Base-by-base conservation (phyloP, 1,140 invertebrate genomes). In the Pogonomyrmex californicus region DNA sequence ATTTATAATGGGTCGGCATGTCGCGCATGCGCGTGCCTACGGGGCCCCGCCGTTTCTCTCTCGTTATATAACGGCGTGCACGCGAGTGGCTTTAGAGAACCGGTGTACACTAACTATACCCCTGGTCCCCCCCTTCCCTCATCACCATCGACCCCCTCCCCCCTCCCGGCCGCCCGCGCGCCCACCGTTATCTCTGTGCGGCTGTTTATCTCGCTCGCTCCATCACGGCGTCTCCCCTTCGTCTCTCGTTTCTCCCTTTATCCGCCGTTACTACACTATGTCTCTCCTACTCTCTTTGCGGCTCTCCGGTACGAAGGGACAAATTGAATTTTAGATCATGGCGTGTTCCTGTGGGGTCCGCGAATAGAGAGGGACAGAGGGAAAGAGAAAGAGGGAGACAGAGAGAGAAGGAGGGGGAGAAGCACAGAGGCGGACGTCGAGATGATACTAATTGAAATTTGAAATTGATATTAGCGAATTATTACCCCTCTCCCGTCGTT, bases 371-470 rank as follows among this genome's bases (percentile, higher is more conserved):
- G 85, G 77, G 70, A 86, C 83, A 60, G 86, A 91, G 91, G 82
- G 86, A 93, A 14, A 54, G 54, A 56, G 36, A 65, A 44, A 49
- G 58, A 38, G 17, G 62, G 66, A 83, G 86, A 49, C 86, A 90
- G 91, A 88, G 86, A 94, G 65, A 17, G 41, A 51, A 1, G 4
- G 10, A 12, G 63, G 33, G 79, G 9, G 47, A 79, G 54, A 30
- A 56, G 17, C 14, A 79, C 87, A 90, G 92, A 91, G 91, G 91
- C 92, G 91, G 88, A 88, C 91, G 90, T 92, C 91, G 93, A 94
- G 95, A 95, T 95, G 94, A 95, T 95, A 94, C 95, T 95, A 95
- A 95, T 95, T 95, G 95, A 95, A 95, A 95, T 95, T 95, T 95
- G 95, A 95, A 95, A 95, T 95, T 95, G 95, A 95, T 95, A 95